Percentiles rank a stretch among this genome's conserved stretches.
Conservation (phyloP, 2,113 vertebrate species). For the Chaetura pelagica region DNA sequence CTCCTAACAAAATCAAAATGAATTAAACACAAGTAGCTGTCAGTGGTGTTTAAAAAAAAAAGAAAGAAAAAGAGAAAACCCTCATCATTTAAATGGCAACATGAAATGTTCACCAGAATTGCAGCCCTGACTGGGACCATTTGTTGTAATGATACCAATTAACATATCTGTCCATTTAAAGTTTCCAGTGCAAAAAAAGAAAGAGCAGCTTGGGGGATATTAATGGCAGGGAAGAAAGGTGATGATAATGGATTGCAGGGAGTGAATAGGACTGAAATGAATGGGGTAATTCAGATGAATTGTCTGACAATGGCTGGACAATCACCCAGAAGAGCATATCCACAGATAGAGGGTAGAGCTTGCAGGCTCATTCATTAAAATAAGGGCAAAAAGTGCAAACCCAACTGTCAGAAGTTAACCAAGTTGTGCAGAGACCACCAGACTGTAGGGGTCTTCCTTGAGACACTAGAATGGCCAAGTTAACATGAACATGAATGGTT, state of each 20-base stretch:
- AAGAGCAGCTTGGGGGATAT: slow-evolving; percentile 52
- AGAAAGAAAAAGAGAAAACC: not conserved
- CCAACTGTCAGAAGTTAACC: not conserved
- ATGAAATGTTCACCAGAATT: slow-evolving; percentile 45
- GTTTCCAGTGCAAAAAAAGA: slow-evolving; percentile 69
- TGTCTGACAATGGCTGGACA: not conserved
- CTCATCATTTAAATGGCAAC: slow-evolving; percentile 60
- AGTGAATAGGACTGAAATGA: not conserved
- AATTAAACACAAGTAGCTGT: slow-evolving; percentile 62
- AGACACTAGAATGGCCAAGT: rapidly evolving
- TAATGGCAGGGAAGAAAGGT: not conserved
- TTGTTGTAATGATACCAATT: slow-evolving; percentile 77
- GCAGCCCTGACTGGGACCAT: slow-evolving; percentile 62
- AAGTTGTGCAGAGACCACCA: not conserved
- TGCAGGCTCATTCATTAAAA: not conserved
- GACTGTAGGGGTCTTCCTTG: not conserved
- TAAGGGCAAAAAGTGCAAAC: not conserved
- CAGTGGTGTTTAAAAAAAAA: not conserved
- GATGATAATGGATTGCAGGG: not conserved
- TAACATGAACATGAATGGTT: not conserved
- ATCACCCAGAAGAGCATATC: not conserved
- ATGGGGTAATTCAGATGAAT: not conserved
- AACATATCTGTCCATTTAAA: slow-evolving; percentile 73
- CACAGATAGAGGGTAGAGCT: not conserved
- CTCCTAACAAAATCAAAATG: slow-evolving; percentile 67